Conservation (phyloP, 2,113 vertebrate species). For the Mellivora capensis region DNA sequence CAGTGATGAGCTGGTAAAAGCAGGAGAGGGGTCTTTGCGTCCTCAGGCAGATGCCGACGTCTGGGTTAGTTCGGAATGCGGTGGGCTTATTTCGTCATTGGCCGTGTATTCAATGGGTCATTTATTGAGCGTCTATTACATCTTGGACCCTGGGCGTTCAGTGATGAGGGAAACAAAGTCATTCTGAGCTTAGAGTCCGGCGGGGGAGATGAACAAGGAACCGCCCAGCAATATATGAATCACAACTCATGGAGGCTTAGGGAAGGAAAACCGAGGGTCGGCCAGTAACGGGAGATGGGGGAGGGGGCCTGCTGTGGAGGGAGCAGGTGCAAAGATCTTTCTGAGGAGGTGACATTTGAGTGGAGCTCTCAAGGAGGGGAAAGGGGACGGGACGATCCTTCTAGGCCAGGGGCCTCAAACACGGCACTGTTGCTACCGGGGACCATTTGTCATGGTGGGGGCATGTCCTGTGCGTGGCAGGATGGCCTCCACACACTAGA, state of each 20-base stretch:
- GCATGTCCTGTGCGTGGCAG: not conserved
- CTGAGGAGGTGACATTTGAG: not conserved
- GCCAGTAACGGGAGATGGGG: not conserved
- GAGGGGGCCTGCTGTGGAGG: not conserved
- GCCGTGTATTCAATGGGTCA: rapidly evolving
- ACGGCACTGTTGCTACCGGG: not conserved
- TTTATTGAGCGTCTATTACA: not conserved
- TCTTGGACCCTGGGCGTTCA: not conserved
- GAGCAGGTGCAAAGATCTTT: not conserved
- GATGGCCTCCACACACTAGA: not conserved
- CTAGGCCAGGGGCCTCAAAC: not conserved
- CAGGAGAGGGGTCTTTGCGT: not conserved
- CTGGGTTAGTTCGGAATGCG: rapidly evolving
- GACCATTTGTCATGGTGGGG: rapidly evolving
- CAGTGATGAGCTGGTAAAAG: rapidly evolving
- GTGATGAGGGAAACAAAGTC: not conserved
- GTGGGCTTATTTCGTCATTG: rapidly evolving
- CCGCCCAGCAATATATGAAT: not conserved
- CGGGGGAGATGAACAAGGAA: not conserved
- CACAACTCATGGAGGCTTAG: rapidly evolving
- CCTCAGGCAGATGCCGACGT: rapidly evolving
- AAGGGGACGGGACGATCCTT: rapidly evolving
- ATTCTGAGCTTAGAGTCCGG: not conserved
- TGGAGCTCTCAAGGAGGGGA: not conserved
- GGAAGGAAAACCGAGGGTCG: not conserved